Base-by-base conservation (phyloP, 2,113 vertebrate species). In the Pangasianodon hypophthalmus region DNA sequence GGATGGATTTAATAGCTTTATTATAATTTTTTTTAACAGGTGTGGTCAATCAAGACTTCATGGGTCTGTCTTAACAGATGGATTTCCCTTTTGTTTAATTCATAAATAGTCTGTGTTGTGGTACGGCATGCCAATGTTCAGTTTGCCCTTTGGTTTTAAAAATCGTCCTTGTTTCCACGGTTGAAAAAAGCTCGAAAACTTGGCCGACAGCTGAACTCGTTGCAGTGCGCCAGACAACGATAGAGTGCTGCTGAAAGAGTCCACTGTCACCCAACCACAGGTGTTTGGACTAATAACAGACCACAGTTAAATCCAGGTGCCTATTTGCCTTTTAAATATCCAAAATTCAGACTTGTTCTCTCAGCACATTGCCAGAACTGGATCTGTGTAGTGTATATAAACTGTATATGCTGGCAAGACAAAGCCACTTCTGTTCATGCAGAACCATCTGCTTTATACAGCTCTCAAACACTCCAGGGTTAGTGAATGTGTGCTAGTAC, bases 251-350 rank as follows among this genome's bases (percentile, higher is more conserved):
- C 71, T 82, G n/a, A 85, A 77, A 60, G 69, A 24, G 37, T 16
- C 52, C 44, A 21, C 10, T 11, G 71, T 64, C 56, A 18, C 56
- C 83, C 56, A 44, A 50, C 52, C 69, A 50, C 32, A 37, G n/a
- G 69, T 85, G 54, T 79, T 62, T 89, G 67, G 37, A 75, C 67
- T 62, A 54, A 62, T 58, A 85, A 85, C 54, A 82, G 80, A 60
- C 62, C 81, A 89, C 75, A n/a, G 32, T 58, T 83, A 67, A 85
- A 77, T 56, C 87, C 83, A 71, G 60, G 21, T 88, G 44, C 84
- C 52, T 71, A 52, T 91, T 87, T 91, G 80, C 69, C 90, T 89
- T 89, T 91, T 64, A 87, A 89, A 91, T 89, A 46, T 87, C 88
- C 50, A 50, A 48, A 62, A 77, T 81, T 89, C 52, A 73, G 75